Conservation (phyloP, 2,797 vertebrate genomes). For the Erpetoichthys calabaricus region DNA sequence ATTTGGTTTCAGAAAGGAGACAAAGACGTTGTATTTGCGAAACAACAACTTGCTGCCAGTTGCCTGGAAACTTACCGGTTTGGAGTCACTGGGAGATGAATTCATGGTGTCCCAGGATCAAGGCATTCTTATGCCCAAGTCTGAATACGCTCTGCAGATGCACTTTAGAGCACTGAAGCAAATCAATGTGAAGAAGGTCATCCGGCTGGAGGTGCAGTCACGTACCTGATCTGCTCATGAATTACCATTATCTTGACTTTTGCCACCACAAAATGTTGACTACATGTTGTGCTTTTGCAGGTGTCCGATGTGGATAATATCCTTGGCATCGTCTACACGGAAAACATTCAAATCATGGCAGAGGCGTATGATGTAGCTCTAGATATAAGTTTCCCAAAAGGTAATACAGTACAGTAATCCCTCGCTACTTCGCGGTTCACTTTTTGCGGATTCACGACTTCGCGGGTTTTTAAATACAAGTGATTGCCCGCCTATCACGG, state of each 20-base stretch:
- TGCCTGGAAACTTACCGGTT: slow-evolving; percentile 60
- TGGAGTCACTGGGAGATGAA: slow-evolving; percentile 65
- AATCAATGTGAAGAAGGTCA: slow-evolving; percentile 45
- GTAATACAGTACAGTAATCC: too few species aligned
- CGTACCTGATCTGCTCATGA: too few species aligned
- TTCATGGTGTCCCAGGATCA: slow-evolving; percentile 48
- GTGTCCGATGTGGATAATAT: slow-evolving; percentile 69
- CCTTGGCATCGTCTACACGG: slow-evolving; percentile 60
- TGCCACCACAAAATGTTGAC: not conserved
- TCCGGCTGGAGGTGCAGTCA: slow-evolving; percentile 66
- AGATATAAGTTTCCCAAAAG: slow-evolving; percentile 63
- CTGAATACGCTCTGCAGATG: slow-evolving; percentile 41
- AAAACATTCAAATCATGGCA: slow-evolving; percentile 61
- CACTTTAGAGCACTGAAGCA: slow-evolving; percentile 53
- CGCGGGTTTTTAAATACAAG: too few species aligned
- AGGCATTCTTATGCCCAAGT: slow-evolving; percentile 42
- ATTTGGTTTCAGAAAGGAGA: slow-evolving; percentile 41
- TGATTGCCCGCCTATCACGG: too few species aligned
- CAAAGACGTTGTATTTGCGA: slow-evolving; percentile 37
- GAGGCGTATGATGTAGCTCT: slow-evolving; percentile 71
- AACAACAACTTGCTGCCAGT: slow-evolving; percentile 54
- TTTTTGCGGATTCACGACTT: too few species aligned
- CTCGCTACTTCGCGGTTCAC: too few species aligned
- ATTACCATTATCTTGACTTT: not conserved
- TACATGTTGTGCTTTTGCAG: slow-evolving; percentile 34